Base-by-base conservation (phyloP, 2,888 invertebrate genomes). In the Suillia variegata region DNA sequence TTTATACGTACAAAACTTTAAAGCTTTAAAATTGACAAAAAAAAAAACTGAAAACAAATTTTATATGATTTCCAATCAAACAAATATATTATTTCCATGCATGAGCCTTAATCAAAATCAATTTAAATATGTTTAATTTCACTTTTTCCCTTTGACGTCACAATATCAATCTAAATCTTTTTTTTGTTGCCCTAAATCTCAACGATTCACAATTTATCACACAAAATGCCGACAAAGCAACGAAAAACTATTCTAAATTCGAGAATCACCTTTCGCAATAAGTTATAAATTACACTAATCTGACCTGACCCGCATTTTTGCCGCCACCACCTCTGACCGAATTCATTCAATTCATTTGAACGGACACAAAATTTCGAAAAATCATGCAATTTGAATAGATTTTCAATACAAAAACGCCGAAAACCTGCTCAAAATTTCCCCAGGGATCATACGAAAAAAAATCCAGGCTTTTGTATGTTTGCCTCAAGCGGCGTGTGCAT, bases 401-500 rank as follows among this genome's bases (percentile, higher is more conserved):
- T 51, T 24, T 51, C 51, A n/a, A 26, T 26, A 26, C 26, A 26
- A 38, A 45, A 45, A 38, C 38, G 38, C 38, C n/a, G 6, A 38
- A 38, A 38, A 38, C 38, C 38, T 38, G 38, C 38, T n/a, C 10
- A 38, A 38, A 38, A 38, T 38, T 38, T 38, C 38, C 38, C 38
- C 38, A 38, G 38, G n/a, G 38, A 38, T n/a, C 38, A n/a, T n/a
- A 38, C 38, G n/a, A n/a, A 38, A 26, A 5, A 26, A 26, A 26
- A 26, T 26, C 26, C 26, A 26, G 10, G n/a, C n/a, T n/a, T n/a
- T n/a, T n/a, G n/a, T 51, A 12, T n/a, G 26, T 51, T 17, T n/a
- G 13, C 10, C 12, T 6, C 5, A 12, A 21, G 20, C 56, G 68
- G 59, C 73, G 71, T 71, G 71, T 69, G 71, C 73, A 71, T 71